Base-by-base conservation (phyloP, 2,113 vertebrate genomes). In the Mandrillus leucophaeus region DNA sequence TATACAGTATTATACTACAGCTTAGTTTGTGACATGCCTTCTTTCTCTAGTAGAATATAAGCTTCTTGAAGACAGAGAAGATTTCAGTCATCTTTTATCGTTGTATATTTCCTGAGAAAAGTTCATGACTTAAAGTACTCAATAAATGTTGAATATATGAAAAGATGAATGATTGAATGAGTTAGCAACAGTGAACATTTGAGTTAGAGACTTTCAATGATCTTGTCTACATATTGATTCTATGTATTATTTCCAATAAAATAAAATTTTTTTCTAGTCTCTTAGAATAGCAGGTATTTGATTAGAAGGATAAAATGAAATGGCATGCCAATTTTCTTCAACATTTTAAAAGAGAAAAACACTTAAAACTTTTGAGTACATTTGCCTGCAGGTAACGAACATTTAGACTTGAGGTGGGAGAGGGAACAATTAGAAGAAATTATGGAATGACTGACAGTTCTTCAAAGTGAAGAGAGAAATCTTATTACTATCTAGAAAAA, bases 351-450 rank as follows among this genome's bases (percentile, higher is more conserved):
- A 73, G 14, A 73, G 85, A 0, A 91, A 88, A 43, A 9, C 75
- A 83, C 8, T 48, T 0, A 16, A 7, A 91, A 85, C 11, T 68
- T 95, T 43, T 72, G 6, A 57, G 72, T 43, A 30, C 20, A n/a
- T 82, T 96, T 96, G 59, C 4, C 8, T 85, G 7, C 2, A 84
- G 6, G 3, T 88, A 88, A 81, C 61, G 7, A 64, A 55, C 27
- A 3, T 45, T 79, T 80, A 90, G 14, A 68, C 4, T 64, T 87
- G 3, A 0, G 1, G 1, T 59, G 1, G 2, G 1, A 38, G 2
- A 22, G 3, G 0, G 14, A 7, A 30, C 10, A 78, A 43, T 52
- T 52, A 20, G 23, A 96, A 32, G 10, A 70, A 78, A 89, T 13
- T 50, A 57, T 40, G 32, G 3, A 92, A 57, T 76, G 2, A 48